A percentile compares a stretch with the other conserved stretches of the same genome.
Evolutionary conservation across 1,140 invertebrate species (phyloP).

Genomic region (Tetramorium alpestre): DNA sequence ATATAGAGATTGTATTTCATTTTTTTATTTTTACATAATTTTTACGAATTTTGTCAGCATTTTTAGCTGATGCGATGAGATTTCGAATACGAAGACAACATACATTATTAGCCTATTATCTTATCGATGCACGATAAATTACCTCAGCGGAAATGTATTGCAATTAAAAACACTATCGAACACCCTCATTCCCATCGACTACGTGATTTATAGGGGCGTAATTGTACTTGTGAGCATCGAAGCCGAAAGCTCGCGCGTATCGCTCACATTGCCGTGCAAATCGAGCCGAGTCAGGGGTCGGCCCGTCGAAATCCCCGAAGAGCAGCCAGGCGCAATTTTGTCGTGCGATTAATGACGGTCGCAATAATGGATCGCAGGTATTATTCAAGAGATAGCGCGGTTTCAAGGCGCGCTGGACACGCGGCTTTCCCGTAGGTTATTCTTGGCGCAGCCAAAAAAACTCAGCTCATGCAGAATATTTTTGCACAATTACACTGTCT

Average conservation of each 20-base stretch:
- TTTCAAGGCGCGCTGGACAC: constrained; percentile 68
- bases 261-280: constrained; percentile 49
- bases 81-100: not conserved
- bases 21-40: not conserved
- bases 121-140: not conserved
- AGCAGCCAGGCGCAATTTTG: constrained; percentile 55
- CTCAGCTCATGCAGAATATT: not conserved
- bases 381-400: constrained; percentile 71
- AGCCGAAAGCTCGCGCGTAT: constrained; percentile 53
- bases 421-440: constrained; percentile 25
- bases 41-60: not conserved
- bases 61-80: not conserved
- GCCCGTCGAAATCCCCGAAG: constrained; percentile 53
- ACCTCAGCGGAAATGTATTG: constrained; percentile 24
- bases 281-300: constrained; percentile 61
- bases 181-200: constrained; percentile 39
- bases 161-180: constrained; percentile 57
- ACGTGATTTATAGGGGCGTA: constrained; percentile 52
- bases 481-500: not conserved
- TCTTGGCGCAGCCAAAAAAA: not conserved
- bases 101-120: not conserved
- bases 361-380: constrained; percentile 70
- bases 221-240: constrained; percentile 57
- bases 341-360: constrained; percentile 75
- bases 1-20: not conserved